Evolutionary conservation across 2,888 invertebrate genomes (phyloP), one percentile per base, ranked within the genome.

Genomic region (Balanococcus diminutus): DNA sequence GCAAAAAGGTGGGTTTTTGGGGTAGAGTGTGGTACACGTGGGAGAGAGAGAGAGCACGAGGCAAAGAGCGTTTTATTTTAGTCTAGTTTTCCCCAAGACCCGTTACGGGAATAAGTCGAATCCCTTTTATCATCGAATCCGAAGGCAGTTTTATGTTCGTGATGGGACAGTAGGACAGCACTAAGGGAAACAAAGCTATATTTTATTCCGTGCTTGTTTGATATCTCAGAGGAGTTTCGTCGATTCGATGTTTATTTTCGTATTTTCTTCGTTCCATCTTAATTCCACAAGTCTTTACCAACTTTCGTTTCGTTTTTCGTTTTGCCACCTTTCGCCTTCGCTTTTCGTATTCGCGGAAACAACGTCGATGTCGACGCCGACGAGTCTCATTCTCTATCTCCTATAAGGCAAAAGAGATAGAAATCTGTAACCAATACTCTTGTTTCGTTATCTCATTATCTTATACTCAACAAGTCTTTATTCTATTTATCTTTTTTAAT

Each of bases 121-220:
- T 85, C 85, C 85, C 75, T 85, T 85, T 79, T 85, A 85, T 85
- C 85, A 85, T 85, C 85, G 85, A 75, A 31, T 84, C 85, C 32
- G 79, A 85, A 85, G 85, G 85, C 85, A 85, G 85, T 85, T 85
- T 85, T 85, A 85, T 85, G 85, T 85, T 85, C 85, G 85, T 85
- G 85, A 85, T 85, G 85, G 85, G 85, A 85, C 85, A 85, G 75
- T 75, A 85, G 85, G 85, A 85, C 85, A 79, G 75, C 46, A 46
- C 85, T 75, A 85, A 79, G 75, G 79, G 75, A 85, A 85, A 85
- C 85, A 85, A 85, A 85, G 85, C 85, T 85, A 85, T 85, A 85
- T 85, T 85, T 85, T 85, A 85, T 85, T 85, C 85, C 32, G 85
- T 46, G 75, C 85, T 85, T 85, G 85, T 85, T 85, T 79, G 75